Evolutionary conservation across 23 tunicate genomes (phyloP), one percentile per base, ranked within the genome.

Genomic region (Ascidia mentula): DNA sequence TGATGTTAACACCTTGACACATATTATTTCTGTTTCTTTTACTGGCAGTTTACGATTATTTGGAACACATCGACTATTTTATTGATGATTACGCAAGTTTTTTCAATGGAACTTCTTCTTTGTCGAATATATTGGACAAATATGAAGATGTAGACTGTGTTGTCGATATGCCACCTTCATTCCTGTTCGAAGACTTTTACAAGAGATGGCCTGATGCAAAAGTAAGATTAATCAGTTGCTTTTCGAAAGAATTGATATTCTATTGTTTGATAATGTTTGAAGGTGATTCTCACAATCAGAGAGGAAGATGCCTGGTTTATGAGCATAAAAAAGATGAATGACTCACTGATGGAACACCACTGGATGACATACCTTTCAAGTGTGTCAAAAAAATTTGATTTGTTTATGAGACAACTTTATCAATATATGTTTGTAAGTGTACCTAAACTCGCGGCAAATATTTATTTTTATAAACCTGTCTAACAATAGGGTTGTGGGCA

Each of bases 131-230:
- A 22, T 77, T 84, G 65, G 88, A 84, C 59, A 61, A 77, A 39
- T 84, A 84, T 77, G 82, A 76, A 9, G 59, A 38, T 5, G 81
- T 76, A 37, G 82, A 84, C 9, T 84, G 88, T 65, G 32, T 45
- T 31, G 70, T 84, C 26, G 88, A 84, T 31, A 84, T 84, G 88
- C 88, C 88, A 30, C 82, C 88, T 2, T 84, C 82, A 13, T 84
- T 84, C 69, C 46, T 84, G 31, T 84, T 84, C 38, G 88, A 84
- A 38, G 69, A 76, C 1, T 84, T 84, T 73, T 53, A 65, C 76
- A 69, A 84, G 38, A 36, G 82, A 32, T 84, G 88, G 88, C 82
- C 88, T 20, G 69, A 84, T 26, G 76, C 82, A 60, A 84, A 84
- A 76, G 88, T 84, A 36, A 82, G 53, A 26, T 53, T 53, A 42